Evolutionary conservation across 2,797 vertebrate species (phyloP).

Genomic region (Lacerta agilis): DNA sequence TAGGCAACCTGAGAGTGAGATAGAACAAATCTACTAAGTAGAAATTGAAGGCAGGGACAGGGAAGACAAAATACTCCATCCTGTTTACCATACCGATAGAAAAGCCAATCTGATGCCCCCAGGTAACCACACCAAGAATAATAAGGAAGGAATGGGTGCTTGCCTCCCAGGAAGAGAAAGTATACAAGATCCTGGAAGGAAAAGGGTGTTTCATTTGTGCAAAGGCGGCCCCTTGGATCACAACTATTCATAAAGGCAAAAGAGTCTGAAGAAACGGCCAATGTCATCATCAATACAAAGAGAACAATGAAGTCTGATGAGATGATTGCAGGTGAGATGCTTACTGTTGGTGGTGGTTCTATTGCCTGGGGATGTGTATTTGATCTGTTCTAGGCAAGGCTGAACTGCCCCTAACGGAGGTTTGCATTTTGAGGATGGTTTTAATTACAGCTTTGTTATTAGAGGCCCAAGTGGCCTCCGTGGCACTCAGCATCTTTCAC

Average conservation of each 20-base stretch:
- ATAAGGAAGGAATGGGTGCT: not conserved
- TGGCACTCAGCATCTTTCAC: not conserved
- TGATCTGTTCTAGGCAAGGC: not conserved
- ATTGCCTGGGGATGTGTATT: not conserved
- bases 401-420: not conserved
- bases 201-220: not conserved
- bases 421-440: not conserved
- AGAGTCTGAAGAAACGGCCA: accelerated
- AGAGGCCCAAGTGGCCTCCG: not conserved
- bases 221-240: accelerated
- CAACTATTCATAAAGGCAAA: not conserved
- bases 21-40: not conserved
- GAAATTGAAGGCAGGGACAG: not conserved
- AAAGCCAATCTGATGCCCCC: accelerated
- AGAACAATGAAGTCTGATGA: not conserved
- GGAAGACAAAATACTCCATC: not conserved
- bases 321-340: not conserved
- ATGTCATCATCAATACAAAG: not conserved
- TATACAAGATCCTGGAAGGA: not conserved
- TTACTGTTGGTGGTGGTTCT: not conserved
- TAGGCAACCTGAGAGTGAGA: constrained; percentile 74
- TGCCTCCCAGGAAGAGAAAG: not conserved
- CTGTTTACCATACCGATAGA: accelerated
- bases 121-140: accelerated
- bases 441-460: not conserved